Base-by-base conservation (phyloP, 53 echinoderm and acorn worm species). In the Actinopyga echinites region DNA sequence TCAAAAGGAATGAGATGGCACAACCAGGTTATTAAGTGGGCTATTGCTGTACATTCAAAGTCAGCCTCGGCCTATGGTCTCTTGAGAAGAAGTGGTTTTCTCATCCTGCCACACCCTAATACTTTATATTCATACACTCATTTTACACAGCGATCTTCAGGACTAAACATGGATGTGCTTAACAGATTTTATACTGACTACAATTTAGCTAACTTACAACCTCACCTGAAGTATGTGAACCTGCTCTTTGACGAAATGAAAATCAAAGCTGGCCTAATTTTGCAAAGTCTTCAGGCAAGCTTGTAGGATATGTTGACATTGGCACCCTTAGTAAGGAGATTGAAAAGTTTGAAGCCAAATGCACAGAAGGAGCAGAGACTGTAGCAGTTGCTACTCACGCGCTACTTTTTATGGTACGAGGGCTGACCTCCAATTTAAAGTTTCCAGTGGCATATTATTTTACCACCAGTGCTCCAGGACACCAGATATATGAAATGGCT, bases 201-300 rank as follows among this genome's bases (percentile, higher is more conserved):
- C 8, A 45, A 45, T 24, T 42, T 75, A 21, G 75, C 38, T 8
- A 36, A 42, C 17, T 22, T 75, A n/a, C 45, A 4, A 44, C 23
- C 75, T 28, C 75, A 75, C n/a, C 45, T 44, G 53, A 52, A 75
- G 23, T 24, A 44, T 42, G 75, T 75, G 8, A 43, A 6, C 44
- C 8, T 75, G 36, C 5, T 49, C 1, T 75, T 75, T 52, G 75
- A 75, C 23, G 75, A 75, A 25, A 75, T 75, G 75, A 75, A 75
- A 21, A 49, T 75, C 22, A 42, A 75, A 49, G 38, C 53, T 43
- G 75, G 75, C 45, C 75, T 75, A 1, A 8, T 75, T 20, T 75
- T 21, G 13, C 75, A 4, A 61, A 61, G 30, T 44, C n/a, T 0
- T 36, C 36, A 19, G 75, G 75, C 0, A 75, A 75, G 9, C 75